Conservation (phyloP, 92 coral and sea anemone genomes). For the Phenganax stokvisi region DNA sequence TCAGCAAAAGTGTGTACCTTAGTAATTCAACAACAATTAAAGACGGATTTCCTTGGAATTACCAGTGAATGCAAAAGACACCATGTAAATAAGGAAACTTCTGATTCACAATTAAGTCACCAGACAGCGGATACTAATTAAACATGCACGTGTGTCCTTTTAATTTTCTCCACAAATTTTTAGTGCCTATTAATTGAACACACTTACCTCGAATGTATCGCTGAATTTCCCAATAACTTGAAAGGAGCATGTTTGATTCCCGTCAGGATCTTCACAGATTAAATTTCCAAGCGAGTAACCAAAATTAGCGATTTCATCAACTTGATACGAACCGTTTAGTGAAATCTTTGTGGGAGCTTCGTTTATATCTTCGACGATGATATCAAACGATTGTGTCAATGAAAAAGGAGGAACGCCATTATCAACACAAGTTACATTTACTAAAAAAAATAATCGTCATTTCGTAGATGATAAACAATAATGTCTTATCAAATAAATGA, state of each 20-base stretch:
- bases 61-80: too few species aligned
- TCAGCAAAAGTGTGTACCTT: too few species aligned
- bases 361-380: slow-evolving; percentile 62
- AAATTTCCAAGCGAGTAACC: slow-evolving; percentile 63
- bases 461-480: neutral
- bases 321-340: slow-evolving; percentile 44
- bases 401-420: slow-evolving; percentile 61
- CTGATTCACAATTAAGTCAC: too few species aligned
- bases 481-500: neutral
- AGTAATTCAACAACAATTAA: too few species aligned
- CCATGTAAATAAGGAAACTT: too few species aligned
- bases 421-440: slow-evolving; percentile 58
- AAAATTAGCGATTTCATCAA: slow-evolving; percentile 51
- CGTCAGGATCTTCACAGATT: slow-evolving; percentile 67
- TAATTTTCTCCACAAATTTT: too few species aligned
- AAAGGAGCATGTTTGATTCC: slow-evolving; percentile 58
- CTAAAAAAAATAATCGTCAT: neutral
- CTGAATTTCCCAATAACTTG: slow-evolving; percentile 65
- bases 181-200: neutral
- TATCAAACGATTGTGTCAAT: slow-evolving; percentile 46
- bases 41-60: too few species aligned
- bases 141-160: too few species aligned
- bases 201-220: slow-evolving; percentile 63
- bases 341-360: slow-evolving; percentile 69
- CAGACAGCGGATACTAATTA: too few species aligned